Evolutionary conservation across 2,797 vertebrate genomes (phyloP).

Genomic region (Sebastes miniatus): DNA sequence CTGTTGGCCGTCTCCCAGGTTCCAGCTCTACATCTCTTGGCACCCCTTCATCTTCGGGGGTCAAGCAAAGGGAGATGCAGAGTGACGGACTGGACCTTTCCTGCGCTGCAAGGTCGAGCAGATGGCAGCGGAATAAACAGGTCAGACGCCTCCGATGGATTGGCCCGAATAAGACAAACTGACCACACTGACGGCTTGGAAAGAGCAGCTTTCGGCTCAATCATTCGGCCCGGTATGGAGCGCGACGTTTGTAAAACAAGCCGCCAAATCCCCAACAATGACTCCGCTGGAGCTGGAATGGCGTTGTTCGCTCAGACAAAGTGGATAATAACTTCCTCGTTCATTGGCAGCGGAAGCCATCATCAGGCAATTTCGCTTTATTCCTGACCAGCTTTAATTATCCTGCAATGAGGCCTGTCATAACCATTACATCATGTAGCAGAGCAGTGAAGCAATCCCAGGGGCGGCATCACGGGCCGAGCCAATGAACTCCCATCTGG

Average conservation of each 20-base stretch:
- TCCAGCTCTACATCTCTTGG: slow-evolving; percentile 40
- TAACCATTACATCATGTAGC: slow-evolving; percentile 72
- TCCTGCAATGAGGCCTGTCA: slow-evolving; percentile 68
- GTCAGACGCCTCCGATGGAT: slow-evolving; percentile 27
- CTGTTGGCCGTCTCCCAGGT: slow-evolving; percentile 28
- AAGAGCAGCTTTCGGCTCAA: slow-evolving; percentile 22
- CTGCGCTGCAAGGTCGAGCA: slow-evolving; percentile 50
- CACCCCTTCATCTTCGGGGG: slow-evolving; percentile 22
- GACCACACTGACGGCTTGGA: slow-evolving; percentile 2
- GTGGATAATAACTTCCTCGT: slow-evolving; percentile 53
- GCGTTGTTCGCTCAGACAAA: slow-evolving; percentile 37
- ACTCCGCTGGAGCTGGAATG: slow-evolving; percentile 27
- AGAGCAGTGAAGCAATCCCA: slow-evolving; percentile 53
- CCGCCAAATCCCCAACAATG: slow-evolving; percentile 30
- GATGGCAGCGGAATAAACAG: slow-evolving; percentile 61
- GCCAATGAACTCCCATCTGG: slow-evolving; percentile 69
- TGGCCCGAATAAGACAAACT: slow-evolving; percentile 25
- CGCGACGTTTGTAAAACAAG: slow-evolving; percentile 30
- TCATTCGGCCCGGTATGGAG: slow-evolving; percentile 22
- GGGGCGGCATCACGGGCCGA: slow-evolving; percentile 55
- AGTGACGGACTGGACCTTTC: slow-evolving; percentile 14
- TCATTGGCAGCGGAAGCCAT: slow-evolving; percentile 46
- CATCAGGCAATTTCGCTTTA: slow-evolving; percentile 50
- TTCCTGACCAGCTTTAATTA: slow-evolving; percentile 71
- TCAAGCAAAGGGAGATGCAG: slow-evolving; percentile 10